Evolutionary conservation across 2,888 invertebrate genomes (phyloP).

Genomic region (Amitus sp.): DNA sequence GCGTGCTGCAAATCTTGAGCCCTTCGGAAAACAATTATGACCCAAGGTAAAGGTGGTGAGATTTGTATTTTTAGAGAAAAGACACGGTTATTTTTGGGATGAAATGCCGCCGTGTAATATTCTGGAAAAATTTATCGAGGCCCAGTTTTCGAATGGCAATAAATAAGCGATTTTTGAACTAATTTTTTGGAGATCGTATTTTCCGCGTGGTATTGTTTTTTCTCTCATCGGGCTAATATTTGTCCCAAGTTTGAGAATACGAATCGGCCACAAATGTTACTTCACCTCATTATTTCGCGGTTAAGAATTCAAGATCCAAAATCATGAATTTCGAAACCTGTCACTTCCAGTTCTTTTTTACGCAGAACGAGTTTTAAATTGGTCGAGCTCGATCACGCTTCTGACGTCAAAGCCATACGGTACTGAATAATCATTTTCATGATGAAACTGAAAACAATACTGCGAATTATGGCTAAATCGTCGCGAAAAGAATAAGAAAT

Average conservation of each 20-base stretch:
- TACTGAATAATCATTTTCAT: slow-evolving; percentile 6
- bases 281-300: neutral
- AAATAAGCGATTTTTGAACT: neutral
- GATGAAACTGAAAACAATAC: slow-evolving; percentile 6
- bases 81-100: neutral
- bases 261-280: too few relatives aligned
- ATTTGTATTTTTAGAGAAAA: too few relatives aligned
- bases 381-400: slow-evolving; percentile 3
- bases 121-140: neutral
- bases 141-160: neutral
- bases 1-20: slow-evolving; percentile 52
- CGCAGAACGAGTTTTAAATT: slow-evolving; percentile 10
- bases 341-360: neutral
- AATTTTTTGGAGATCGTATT: neutral
- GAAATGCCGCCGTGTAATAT: neutral
- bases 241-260: too few relatives aligned
- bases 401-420: slow-evolving; percentile 8
- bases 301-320: neutral
- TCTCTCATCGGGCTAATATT: neutral
- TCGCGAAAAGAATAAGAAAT: neutral
- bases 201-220: neutral
- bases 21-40: slow-evolving; percentile 45
- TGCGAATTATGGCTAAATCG: neutral
- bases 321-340: slow-evolving; percentile 1
- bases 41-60: slow-evolving; percentile 11